Base-by-base conservation (phyloP, 2,888 invertebrate species). In the Lycaena phlaeas region DNA sequence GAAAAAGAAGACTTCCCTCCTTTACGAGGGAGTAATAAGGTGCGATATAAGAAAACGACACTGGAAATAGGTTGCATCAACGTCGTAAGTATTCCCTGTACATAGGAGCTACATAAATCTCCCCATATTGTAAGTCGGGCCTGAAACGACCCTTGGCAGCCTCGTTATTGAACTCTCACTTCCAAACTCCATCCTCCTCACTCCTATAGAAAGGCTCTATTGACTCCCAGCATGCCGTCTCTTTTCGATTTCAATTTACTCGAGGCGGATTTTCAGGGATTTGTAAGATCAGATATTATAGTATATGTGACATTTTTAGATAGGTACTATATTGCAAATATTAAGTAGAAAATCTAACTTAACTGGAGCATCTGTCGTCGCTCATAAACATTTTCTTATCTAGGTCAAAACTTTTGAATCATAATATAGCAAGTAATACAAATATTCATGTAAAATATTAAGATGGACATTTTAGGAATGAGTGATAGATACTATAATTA, bases 121-220 rank as follows among this genome's bases (percentile, higher is more conserved):
- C 59, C 68, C 67, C 77, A 82, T 82, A 84, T 84, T 82, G 79
- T 76, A 61, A 68, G 59, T 62, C 58, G 58, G 64, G 53, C 67
- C 74, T 72, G 68, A 70, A 57, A 71, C 79, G 79, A 82, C 82
- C 79, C 82, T 85, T 84, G 82, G 81, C 67, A 67, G 68, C 65
- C 84, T 85, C 85, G 85, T 85, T 85, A 85, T 85, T 85, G 78
- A 79, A 71, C 84, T 84, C 85, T 85, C 82, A 85, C 84, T 73
- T 78, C 72, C 59, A 66, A 53, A 56, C 42, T 52, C 57, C 43
- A 50, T 76, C 76, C 57, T 55, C 63, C 54, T 79, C 68, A 17
- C 50, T 46, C 75, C 6, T 43, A 42, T 29, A 36, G 40, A 51
- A 41, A 53, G 56, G 47, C 40, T 42, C 47, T 45, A 50, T 48